Conservation (phyloP, 2,113 vertebrate species). For the Brienomyrus longianalis region DNA sequence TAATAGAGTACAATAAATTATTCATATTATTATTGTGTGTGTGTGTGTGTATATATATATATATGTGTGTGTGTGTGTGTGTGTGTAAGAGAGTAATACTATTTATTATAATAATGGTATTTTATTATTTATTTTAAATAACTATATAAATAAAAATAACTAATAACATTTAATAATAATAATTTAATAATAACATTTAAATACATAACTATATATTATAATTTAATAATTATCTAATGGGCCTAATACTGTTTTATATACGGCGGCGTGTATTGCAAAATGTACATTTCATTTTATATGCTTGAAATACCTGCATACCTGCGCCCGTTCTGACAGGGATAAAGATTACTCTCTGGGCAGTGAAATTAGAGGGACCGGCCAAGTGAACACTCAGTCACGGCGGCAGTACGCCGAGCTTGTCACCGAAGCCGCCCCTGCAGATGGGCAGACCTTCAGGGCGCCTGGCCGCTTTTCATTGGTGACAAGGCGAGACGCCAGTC, state of each 20-base stretch:
- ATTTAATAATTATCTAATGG: not conserved
- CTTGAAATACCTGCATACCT: not conserved
- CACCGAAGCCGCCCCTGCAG: not conserved
- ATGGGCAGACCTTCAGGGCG: conserved; percentile 9
- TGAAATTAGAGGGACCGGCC: not conserved
- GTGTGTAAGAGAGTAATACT: too few species aligned
- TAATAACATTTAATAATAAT: too few species aligned
- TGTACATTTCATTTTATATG: not conserved
- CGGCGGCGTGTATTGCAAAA: not conserved
- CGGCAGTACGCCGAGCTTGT: not conserved
- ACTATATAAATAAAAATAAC: too few species aligned
- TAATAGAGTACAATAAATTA: too few species aligned
- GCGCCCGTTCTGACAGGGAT: not conserved
- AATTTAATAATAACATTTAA: not conserved
- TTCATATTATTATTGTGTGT: too few species aligned
- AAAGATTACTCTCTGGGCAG: not conserved
- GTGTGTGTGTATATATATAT: too few species aligned
- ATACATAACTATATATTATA: not conserved
- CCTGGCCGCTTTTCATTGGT: conserved; percentile 14
- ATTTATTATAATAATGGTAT: too few species aligned
- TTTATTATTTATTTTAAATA: too few species aligned
- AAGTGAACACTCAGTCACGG: not conserved
- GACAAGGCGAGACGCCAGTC: conserved; percentile 10
- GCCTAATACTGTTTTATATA: not conserved
- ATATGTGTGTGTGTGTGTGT: too few species aligned